Evolutionary conservation across 1,140 invertebrate species (phyloP).

Genomic region (Rhizoglyphus robini): DNA sequence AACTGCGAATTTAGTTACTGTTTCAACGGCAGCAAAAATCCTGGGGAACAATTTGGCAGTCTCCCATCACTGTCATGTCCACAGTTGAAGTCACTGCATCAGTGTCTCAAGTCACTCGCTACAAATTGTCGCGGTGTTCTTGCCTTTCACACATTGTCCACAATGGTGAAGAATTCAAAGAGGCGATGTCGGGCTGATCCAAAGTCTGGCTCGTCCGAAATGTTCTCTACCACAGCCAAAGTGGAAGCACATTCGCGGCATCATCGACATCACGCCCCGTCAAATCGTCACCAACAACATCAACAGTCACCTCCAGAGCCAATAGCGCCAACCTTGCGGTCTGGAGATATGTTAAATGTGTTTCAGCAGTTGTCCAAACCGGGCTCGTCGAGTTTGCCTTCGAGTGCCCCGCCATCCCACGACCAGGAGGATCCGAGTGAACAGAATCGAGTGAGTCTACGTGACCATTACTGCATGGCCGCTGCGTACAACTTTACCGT

Average conservation of each 20-base stretch:
- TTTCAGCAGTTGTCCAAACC: neutral
- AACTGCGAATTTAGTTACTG: no score
- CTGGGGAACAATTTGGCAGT: no score
- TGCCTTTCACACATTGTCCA: neutral
- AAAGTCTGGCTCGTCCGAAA: neutral
- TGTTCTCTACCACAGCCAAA: no score
- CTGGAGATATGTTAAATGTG: neutral
- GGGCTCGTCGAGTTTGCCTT: no score
- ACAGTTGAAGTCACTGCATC: neutral
- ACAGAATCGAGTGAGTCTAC: no score
- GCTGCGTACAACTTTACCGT: slow-evolving; percentile 19
- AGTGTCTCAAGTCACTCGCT: neutral
- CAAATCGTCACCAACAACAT: neutral
- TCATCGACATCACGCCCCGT: neutral
- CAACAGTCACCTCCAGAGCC: neutral
- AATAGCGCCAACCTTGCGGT: neutral
- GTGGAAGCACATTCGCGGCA: no score
- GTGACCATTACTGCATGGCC: slow-evolving; percentile 2
- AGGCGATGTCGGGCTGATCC: no score
- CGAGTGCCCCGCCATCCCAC: no score
- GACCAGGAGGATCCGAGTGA: no score
- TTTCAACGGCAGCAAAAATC: no score
- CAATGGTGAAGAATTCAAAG: neutral
- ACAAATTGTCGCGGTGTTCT: neutral
- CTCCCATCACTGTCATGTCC: neutral